Conservation (phyloP, 1,140 invertebrate species). For the Drosophila punjabiensis region DNA sequence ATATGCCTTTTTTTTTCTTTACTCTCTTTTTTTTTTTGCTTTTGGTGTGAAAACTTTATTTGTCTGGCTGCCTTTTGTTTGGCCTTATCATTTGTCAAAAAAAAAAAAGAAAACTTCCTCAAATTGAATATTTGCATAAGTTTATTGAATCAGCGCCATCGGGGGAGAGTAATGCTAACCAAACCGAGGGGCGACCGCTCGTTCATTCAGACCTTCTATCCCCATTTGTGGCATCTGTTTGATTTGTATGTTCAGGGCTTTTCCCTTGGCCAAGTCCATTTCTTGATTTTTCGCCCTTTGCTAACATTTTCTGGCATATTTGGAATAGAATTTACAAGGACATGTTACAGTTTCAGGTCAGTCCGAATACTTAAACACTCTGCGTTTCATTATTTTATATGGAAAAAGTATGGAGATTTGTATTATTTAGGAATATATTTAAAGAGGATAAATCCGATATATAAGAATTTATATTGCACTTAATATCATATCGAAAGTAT, state of each 20-base stretch:
- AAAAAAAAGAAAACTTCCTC: conserved; percentile 46
- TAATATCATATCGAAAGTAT: neutral
- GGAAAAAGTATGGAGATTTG: neutral
- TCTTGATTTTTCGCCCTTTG: conserved; percentile 28
- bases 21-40: conserved; percentile 7
- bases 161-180: conserved; percentile 34
- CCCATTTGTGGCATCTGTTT: conserved; percentile 41
- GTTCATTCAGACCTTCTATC: conserved; percentile 8
- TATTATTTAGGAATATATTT: neutral
- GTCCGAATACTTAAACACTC: neutral
- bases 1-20: conserved; percentile 15
- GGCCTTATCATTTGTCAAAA: conserved; percentile 80
- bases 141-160: conserved; percentile 72
- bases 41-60: conserved; percentile 77
- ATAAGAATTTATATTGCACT: neutral
- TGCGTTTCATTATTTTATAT: neutral
- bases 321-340: neutral
- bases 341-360: neutral
- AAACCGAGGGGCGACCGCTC: conserved; percentile 12
- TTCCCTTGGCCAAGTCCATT: conserved; percentile 14
- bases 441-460: neutral
- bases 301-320: conserved; percentile 20
- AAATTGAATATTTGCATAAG: conserved; percentile 84
- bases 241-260: conserved; percentile 51
- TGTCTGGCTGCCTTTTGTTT: conserved; percentile 77